Percentiles rank a stretch among this genome's conserved stretches.
Conservation (phyloP, 92 coral and sea anemone species). For the Paramuricea clavata region DNA sequence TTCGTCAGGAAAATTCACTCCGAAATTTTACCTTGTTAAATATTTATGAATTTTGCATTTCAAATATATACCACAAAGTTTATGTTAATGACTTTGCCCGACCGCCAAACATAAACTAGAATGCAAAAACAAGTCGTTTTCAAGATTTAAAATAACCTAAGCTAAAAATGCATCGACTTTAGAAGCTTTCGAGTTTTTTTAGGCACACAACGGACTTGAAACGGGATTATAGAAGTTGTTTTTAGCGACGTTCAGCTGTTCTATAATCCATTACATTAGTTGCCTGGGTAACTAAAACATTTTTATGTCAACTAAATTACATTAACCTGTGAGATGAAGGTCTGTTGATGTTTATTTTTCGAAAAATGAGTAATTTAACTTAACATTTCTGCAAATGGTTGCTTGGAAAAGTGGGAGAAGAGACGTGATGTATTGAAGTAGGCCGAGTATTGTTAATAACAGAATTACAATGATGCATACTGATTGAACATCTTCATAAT, state of each 20-base stretch:
- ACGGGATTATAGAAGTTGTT: not conserved
- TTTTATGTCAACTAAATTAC: constrained; percentile 3
- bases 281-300: constrained; percentile 23
- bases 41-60: constrained; percentile 2
- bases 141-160: not conserved
- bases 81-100: not conserved
- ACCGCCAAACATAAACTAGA: not conserved
- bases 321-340: not conserved
- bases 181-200: not conserved
- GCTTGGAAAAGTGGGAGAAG: not conserved
- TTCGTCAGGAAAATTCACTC: not conserved
- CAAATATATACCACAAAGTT: not conserved
- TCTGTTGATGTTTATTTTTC: not conserved
- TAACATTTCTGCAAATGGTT: not conserved
- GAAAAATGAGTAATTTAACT: not conserved
- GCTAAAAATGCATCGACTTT: not conserved
- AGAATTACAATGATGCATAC: not conserved
- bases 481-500: not conserved
- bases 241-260: constrained; percentile 6
- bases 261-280: not conserved
- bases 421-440: not conserved
- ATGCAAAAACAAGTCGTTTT: not conserved
- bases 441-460: not conserved
- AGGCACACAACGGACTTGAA: not conserved
- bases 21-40: constrained; percentile 2